Percentiles rank a stretch among this genome's conserved stretches.
phyloP scores from a whole-genome alignment of 2,113 vertebrate species.

The Eptesicus fuscus region DNA sequence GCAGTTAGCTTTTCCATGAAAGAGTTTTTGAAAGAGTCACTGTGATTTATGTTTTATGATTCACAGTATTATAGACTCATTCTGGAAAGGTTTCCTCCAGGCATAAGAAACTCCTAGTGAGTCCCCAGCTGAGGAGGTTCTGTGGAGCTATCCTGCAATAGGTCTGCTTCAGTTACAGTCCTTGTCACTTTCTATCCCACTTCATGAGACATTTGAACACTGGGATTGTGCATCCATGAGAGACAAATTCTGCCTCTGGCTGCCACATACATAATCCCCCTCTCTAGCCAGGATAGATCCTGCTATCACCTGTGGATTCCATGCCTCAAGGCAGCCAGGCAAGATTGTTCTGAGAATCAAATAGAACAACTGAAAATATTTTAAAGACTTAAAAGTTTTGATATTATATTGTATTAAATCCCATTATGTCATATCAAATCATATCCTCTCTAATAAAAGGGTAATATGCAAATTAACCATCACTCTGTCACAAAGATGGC shows the following conservation, averaged over 20 bases:
- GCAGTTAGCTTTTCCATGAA: not conserved
- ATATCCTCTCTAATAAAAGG: not conserved
- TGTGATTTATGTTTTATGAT: conserved; percentile 31
- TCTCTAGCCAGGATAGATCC: not conserved
- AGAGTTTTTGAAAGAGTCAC: conserved; percentile 1
- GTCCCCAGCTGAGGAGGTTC: not conserved
- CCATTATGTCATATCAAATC: not conserved
- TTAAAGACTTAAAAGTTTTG: not conserved
- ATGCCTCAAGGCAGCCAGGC: not conserved
- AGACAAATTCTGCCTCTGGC: not conserved
- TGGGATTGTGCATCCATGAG: not conserved
- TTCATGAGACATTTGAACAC: not conserved
- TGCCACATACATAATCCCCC: not conserved
- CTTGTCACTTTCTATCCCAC: not conserved
- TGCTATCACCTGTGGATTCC: not conserved
- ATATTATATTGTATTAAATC: not conserved
- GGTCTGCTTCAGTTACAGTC: not conserved
- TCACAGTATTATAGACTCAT: not conserved
- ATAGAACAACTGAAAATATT: not conserved
- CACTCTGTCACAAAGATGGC: too few relatives aligned
- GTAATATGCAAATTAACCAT: too few relatives aligned
- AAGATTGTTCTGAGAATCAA: not conserved
- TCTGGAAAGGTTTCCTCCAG: not conserved
- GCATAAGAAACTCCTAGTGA: not conserved
- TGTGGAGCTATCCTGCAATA: not conserved